A percentile compares a stretch with the other conserved stretches of the same genome.
Evolutionary conservation across 2,797 vertebrate species (phyloP).

Genomic region (Heliangelus exortis): DNA sequence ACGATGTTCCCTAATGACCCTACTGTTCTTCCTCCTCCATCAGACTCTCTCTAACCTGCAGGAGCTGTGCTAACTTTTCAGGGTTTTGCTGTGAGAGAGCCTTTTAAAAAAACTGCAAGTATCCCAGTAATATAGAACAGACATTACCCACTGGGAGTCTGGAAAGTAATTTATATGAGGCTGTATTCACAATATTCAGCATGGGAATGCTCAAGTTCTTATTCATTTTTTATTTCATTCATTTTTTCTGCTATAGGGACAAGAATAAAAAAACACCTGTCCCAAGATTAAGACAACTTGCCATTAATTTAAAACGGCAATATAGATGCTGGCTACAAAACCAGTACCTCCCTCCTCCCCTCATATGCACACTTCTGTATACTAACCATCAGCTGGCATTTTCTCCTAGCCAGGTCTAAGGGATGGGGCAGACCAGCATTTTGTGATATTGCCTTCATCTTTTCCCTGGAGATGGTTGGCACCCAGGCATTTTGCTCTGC

Average conservation of each 20-base stretch:
- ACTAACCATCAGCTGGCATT: not conserved
- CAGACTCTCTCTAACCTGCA: conserved; percentile 25
- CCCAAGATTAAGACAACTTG: conserved; percentile 13
- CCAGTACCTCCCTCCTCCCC: not conserved
- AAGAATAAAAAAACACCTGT: conserved; percentile 23
- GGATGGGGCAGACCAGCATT: not conserved
- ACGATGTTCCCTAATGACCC: conserved; percentile 48
- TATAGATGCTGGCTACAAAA: not conserved
- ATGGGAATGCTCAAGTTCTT: conserved; percentile 4
- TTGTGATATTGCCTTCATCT: fast-evolving
- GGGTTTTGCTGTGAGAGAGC: not conserved
- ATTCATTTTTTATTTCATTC: conserved; percentile 43
- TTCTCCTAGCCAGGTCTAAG: not conserved
- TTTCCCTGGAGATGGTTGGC: not conserved
- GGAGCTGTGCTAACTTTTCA: conserved; percentile 30
- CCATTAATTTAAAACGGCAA: conserved; percentile 12
- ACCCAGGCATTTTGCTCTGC: not conserved
- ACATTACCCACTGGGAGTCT: not conserved
- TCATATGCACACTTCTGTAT: not conserved
- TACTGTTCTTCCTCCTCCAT: conserved; percentile 39
- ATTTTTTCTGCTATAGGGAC: conserved; percentile 17
- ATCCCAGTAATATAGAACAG: conserved; percentile 25
- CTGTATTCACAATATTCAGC: conserved; percentile 23
- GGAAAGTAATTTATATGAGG: conserved; percentile 39
- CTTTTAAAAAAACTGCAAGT: not conserved